Evolutionary conservation across 2,113 vertebrate genomes (phyloP).

Genomic region (Podarcis cretensis): DNA sequence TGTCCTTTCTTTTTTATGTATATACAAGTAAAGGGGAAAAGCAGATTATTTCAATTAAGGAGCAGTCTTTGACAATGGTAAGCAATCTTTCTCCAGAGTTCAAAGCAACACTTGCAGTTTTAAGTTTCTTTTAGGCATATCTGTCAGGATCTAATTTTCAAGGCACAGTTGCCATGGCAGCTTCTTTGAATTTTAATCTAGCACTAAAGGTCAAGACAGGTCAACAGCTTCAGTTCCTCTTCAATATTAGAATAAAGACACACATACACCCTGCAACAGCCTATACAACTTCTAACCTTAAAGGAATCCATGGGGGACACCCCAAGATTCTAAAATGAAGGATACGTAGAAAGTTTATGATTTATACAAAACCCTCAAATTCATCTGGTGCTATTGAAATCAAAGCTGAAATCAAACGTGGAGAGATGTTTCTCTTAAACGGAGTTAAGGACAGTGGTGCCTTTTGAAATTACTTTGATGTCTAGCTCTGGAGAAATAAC

Average conservation of each 20-base stretch:
- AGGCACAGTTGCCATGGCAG: conserved; percentile 75
- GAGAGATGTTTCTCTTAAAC: conserved; percentile 37
- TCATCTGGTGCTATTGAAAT: conserved; percentile 58
- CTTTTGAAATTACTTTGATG: not conserved
- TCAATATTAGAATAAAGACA: conserved; percentile 71
- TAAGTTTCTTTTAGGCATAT: conserved; percentile 70
- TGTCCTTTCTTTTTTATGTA: not conserved
- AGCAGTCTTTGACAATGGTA: conserved; percentile 62
- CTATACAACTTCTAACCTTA: conserved; percentile 59
- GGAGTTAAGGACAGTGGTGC: rapidly evolving
- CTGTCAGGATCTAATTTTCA: conserved; percentile 79
- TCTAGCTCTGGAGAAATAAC: conserved; percentile 23
- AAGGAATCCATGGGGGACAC: conserved; percentile 57
- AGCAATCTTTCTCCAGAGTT: conserved; percentile 71
- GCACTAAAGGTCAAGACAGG: conserved; percentile 77
- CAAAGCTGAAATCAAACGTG: conserved; percentile 52
- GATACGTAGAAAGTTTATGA: conserved; percentile 44
- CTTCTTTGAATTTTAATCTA: conserved; percentile 79
- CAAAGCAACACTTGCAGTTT: conserved; percentile 67
- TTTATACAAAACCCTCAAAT: conserved; percentile 35
- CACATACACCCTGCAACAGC: conserved; percentile 51
- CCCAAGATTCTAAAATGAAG: conserved; percentile 42
- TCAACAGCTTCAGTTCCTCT: conserved; percentile 75
- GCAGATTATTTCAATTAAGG: conserved; percentile 79
- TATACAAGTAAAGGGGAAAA: conserved; percentile 20